A percentile compares a stretch with the other conserved stretches of the same genome.
These are phyloP conservation scores for Gymnodraco acuticeps DNA, from an alignment of 2,797 vertebrate genomes.

Conservation along the genomic window DNA sequence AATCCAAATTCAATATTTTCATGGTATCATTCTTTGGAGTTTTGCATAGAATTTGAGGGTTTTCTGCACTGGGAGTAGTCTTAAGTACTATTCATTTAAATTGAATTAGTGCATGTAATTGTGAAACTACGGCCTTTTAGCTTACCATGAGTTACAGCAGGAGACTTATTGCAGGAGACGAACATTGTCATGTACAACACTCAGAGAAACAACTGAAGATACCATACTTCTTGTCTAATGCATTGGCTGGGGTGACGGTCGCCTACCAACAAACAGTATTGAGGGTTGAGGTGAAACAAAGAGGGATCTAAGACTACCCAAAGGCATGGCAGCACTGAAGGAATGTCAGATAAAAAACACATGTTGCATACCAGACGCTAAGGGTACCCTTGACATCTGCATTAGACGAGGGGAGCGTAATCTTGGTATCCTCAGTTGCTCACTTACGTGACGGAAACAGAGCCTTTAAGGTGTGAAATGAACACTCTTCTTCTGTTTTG, in stretches of 20 bases:
- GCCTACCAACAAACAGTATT: constrained; percentile 54
- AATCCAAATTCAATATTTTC: constrained; percentile 1
- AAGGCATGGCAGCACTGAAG: constrained; percentile 53
- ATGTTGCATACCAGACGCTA: constrained; percentile 84
- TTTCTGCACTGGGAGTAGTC: constrained; percentile 47
- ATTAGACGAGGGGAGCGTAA: constrained; percentile 87
- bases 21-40: constrained; percentile 29
- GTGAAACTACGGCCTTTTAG: constrained; percentile 89
- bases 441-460: constrained; percentile 99
- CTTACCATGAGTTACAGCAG: constrained; percentile 94
- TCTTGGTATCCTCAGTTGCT: constrained; percentile 97
- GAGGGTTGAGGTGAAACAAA: constrained; percentile 43
- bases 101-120: constrained; percentile 12
- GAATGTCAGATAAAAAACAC: constrained; percentile 59
- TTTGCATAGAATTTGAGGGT: constrained; percentile 53
- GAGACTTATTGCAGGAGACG: constrained; percentile 89
- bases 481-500: constrained; percentile 99
- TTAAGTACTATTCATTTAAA: constrained; percentile 12
- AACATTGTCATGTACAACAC: constrained; percentile 90
- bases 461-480: constrained; percentile 99
- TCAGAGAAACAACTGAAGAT: constrained; percentile 99
- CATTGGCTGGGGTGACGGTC: constrained; percentile 76
- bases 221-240: constrained; percentile 91
- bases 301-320: constrained; percentile 39
- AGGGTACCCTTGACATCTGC: constrained; percentile 87